phyloP scores from a whole-genome alignment of 2,888 invertebrate genomes.

The Calameuta idolon region DNA sequence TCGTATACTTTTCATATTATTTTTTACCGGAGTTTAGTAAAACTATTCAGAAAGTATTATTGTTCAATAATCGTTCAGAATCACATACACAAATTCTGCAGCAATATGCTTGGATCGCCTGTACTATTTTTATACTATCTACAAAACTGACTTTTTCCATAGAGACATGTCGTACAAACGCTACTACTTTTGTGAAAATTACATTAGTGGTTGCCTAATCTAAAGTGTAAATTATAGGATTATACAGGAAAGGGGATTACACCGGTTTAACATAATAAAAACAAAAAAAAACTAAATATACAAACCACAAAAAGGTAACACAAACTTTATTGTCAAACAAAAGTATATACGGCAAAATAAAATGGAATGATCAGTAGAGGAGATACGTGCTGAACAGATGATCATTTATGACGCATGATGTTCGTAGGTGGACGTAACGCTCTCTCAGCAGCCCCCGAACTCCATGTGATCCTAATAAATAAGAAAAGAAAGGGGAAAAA shows the following conservation, averaged over 20 bases:
- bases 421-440: background rate
- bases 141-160: background rate
- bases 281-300: background rate
- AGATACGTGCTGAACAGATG: constrained; percentile 7
- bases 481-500: constrained; percentile 1
- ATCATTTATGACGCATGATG: constrained; percentile 1
- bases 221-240: background rate
- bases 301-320: background rate
- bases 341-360: background rate
- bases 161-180: background rate
- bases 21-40: too few species aligned
- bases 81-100: background rate
- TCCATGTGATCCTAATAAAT: constrained; percentile 7
- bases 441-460: background rate
- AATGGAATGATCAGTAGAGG: background rate
- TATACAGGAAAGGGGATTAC: background rate
- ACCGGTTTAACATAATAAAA: background rate
- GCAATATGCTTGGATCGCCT: background rate
- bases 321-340: constrained; percentile 11
- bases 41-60: too few species aligned
- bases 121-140: background rate
- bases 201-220: background rate
- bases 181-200: background rate
- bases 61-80: background rate
- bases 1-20: background rate